A percentile compares a stretch with the other conserved stretches of the same genome.
Conservation (phyloP, 2,797 vertebrate species). For the Somateria mollissima region DNA sequence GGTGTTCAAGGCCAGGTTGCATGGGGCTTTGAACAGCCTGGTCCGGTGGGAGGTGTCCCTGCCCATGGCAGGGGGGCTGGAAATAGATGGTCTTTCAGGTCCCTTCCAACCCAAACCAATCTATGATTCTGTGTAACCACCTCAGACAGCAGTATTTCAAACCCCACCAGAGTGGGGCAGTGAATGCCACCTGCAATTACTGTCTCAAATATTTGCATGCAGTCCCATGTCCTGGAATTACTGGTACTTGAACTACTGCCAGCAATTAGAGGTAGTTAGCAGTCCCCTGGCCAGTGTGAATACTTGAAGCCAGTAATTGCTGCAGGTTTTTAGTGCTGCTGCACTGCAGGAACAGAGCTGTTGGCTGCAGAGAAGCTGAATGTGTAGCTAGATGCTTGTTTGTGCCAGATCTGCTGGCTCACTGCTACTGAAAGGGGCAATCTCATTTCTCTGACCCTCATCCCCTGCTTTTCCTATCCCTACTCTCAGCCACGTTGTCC, state of each 20-base stretch:
- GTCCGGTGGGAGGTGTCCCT: no score
- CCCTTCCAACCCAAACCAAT: no score
- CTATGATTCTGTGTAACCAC: no score
- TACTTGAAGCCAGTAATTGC: background rate
- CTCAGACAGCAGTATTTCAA: background rate
- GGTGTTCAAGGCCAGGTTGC: no score
- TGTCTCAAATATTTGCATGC: background rate
- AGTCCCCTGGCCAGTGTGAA: background rate
- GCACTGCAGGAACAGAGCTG: background rate
- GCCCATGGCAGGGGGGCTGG: no score
- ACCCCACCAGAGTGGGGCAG: background rate
- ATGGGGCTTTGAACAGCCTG: no score
- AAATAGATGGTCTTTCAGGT: no score
- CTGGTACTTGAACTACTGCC: background rate
- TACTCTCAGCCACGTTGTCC: background rate
- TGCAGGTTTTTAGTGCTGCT: background rate
- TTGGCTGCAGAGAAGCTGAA: background rate
- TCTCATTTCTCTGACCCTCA: background rate
- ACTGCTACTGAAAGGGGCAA: background rate
- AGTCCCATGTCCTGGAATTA: background rate
- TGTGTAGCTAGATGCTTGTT: background rate
- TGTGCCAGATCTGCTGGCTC: background rate
- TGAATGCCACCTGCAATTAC: background rate
- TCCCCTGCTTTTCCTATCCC: background rate
- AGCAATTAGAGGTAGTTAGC: background rate